phyloP scores from a whole-genome alignment of 2,113 vertebrate genomes.

The Thermophis baileyi region DNA sequence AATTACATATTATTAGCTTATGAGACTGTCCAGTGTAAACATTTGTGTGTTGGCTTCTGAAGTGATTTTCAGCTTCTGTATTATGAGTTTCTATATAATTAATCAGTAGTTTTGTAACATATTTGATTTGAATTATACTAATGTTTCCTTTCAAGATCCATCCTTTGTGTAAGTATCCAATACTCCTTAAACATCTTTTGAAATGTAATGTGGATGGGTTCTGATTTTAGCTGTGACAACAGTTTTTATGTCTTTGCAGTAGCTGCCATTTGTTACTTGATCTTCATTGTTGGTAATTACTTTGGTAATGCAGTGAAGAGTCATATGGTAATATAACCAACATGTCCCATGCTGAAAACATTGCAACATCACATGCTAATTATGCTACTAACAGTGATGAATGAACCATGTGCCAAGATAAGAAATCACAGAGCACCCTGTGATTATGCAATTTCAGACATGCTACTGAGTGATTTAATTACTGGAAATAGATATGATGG shows the following conservation, averaged over 20 bases:
- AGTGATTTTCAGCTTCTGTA: background rate
- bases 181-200: background rate
- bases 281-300: background rate
- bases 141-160: background rate
- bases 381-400: background rate
- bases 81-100: background rate
- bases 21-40: background rate
- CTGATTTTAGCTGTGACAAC: background rate
- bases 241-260: background rate
- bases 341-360: background rate
- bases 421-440: background rate
- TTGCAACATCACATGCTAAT: background rate
- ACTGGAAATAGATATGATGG: background rate
- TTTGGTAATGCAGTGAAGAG: background rate
- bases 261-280: background rate
- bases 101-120: background rate
- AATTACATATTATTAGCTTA: background rate
- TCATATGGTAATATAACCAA: background rate
- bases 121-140: background rate
- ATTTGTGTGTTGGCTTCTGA: background rate
- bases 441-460: background rate
- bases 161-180: background rate
- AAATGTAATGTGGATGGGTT: background rate
- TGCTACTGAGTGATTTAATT: background rate
- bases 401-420: background rate